These are phyloP conservation scores for Vanessa atalanta DNA, from an alignment of 1,140 invertebrate species.

Conservation along the genomic window DNA sequence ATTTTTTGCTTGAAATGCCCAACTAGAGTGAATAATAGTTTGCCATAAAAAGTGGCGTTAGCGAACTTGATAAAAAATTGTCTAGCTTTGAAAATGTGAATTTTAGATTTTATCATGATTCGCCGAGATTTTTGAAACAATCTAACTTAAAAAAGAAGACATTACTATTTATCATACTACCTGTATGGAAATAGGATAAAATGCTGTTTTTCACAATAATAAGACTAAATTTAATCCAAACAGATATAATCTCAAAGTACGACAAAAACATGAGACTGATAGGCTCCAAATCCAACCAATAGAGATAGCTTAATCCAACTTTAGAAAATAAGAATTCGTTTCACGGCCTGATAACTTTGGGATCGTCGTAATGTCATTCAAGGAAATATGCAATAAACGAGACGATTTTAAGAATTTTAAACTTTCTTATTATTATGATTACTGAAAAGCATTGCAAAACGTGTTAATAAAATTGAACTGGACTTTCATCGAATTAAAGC, in stretches of 20 bases:
- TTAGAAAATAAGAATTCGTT: conserved; percentile 11
- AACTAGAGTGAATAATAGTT: conserved; percentile 23
- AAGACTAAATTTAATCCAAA: no score
- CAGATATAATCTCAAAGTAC: not conserved
- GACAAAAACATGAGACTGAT: not conserved
- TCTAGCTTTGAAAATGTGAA: conserved; percentile 28
- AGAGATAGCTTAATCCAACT: conserved; percentile 8
- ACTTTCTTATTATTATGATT: not conserved
- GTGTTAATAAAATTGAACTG: not conserved
- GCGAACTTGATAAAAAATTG: conserved; percentile 10
- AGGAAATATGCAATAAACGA: conserved; percentile 5
- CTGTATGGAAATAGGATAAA: no score
- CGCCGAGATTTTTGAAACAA: no score
- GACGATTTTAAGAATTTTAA: not conserved
- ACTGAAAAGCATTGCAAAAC: not conserved
- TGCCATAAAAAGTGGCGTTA: conserved; percentile 17
- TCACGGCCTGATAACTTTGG: conserved; percentile 10
- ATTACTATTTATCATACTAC: no score
- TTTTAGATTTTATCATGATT: not conserved
- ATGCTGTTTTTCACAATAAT: no score
- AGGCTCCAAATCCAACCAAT: conserved; percentile 2
- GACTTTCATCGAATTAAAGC: not conserved
- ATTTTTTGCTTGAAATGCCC: conserved; percentile 30
- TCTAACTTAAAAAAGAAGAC: no score
- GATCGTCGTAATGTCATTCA: conserved; percentile 10